Evolutionary conservation across 2,797 vertebrate species (phyloP), one percentile per base, ranked within the genome.

Genomic region (Monodelphis domestica): DNA sequence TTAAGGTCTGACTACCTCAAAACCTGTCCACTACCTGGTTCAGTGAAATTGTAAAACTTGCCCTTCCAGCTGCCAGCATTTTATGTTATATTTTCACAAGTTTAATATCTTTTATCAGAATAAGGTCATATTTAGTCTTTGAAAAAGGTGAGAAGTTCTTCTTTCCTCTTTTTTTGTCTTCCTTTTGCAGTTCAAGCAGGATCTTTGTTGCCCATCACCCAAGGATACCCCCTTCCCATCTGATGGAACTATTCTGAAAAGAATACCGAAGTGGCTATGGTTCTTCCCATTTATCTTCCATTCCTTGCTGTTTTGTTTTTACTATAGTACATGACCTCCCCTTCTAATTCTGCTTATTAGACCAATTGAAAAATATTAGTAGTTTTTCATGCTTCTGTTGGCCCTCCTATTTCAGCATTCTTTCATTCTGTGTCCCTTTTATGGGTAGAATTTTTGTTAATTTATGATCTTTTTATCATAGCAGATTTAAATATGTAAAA

Each of bases 231-330:
- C 28, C 15, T 54, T 54, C 91, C 88, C 5, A 52, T 53, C 52
- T 33, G 12, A 50, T 54, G 45, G 6, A 59, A 54, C 12, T 57
- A 54, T 89, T 87, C 7, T 12, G 24, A 53, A 45, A 10, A 78
- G 45, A 88, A 57, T 88, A 5, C 33, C 9, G 45, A 53, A 38
- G 10, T 91, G 91, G 45, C 52, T 92, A n/a, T 12, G 53, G 26
- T 87, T 78, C 93, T 30, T 87, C 53, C 29, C 95, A 91, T 84
- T n/a, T 89, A 0, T 45, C 1, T 87, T n/a, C 53, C 54, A 54
- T 94, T 91, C 89, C 15, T 90, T 53, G 29, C 45, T 89, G 24
- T 53, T 92, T 24, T 52, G 52, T 12, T 54, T 95, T 96, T 21
- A 50, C 50, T 30, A 52, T 33, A 14, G 7, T 38, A 87, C 29